Conservation (phyloP, 2,113 vertebrate species). For the Vicugna pacos region DNA sequence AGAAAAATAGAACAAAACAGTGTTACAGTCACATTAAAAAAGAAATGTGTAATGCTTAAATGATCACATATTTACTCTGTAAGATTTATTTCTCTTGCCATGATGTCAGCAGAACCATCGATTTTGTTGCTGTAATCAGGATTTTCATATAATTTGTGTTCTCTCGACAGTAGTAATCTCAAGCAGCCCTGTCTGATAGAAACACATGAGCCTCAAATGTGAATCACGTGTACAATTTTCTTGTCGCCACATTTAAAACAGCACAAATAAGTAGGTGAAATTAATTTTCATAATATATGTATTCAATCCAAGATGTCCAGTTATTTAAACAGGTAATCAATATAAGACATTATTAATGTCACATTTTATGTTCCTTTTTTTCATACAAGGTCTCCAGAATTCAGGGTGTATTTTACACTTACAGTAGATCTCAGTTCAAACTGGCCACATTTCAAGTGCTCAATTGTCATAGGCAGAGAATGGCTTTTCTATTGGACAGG, state of each 20-base stretch:
- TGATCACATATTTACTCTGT: neutral
- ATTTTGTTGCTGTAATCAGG: conserved; percentile 9
- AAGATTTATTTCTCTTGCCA: conserved; percentile 23
- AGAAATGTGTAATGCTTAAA: neutral
- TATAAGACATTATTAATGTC: neutral
- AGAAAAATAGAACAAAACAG: neutral
- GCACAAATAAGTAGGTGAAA: neutral
- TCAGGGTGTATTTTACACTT: neutral
- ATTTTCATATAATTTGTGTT: neutral
- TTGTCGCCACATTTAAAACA: neutral
- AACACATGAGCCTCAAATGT: neutral
- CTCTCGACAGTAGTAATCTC: neutral
- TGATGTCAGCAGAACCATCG: neutral
- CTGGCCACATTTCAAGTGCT: neutral
- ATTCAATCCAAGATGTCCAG: neutral
- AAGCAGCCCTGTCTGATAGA: neutral
- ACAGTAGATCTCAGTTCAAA: neutral
- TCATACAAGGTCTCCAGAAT: neutral
- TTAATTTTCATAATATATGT: conserved; percentile 4
- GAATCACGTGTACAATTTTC: neutral
- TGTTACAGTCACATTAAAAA: neutral
- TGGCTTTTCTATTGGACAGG: neutral
- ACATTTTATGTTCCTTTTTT: neutral
- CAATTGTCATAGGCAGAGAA: neutral
- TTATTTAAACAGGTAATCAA: neutral